Evolutionary conservation across 2,888 invertebrate species (phyloP).

Genomic region (Limnephilus marmoratus): DNA sequence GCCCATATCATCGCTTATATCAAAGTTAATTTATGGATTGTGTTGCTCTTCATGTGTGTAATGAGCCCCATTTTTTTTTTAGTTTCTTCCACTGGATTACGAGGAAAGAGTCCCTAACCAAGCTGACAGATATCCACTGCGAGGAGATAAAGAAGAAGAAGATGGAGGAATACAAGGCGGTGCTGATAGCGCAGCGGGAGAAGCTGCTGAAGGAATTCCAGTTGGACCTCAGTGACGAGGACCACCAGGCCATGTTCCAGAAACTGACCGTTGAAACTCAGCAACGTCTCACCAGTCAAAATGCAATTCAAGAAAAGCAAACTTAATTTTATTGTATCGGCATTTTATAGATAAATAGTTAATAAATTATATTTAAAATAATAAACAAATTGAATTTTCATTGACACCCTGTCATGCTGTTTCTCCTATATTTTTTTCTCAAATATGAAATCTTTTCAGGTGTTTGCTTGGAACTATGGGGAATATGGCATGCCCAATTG

Average conservation of each 20-base stretch:
- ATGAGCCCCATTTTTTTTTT: slow-evolving; percentile 66
- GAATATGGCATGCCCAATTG: too few species aligned
- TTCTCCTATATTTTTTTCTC: neutral
- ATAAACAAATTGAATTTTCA: neutral
- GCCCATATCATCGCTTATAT: too few species aligned
- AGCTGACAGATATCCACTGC: slow-evolving; percentile 85
- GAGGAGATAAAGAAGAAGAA: slow-evolving; percentile 81
- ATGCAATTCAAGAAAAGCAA: neutral
- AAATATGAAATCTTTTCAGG: too few species aligned
- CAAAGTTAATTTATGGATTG: slow-evolving; percentile 32
- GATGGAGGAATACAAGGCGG: slow-evolving; percentile 80
- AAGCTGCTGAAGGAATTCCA: slow-evolving; percentile 76
- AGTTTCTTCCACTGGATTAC: slow-evolving; percentile 79
- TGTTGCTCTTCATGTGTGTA: neutral
- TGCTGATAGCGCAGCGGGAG: slow-evolving; percentile 81
- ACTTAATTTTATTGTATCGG: neutral
- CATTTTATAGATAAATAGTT: neutral
- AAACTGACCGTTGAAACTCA: neutral
- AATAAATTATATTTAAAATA: neutral
- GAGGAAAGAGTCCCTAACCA: slow-evolving; percentile 84
- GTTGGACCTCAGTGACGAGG: slow-evolving; percentile 40
- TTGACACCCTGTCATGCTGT: neutral
- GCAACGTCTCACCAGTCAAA: neutral
- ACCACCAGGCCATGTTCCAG: slow-evolving; percentile 2
- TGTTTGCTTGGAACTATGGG: too few species aligned